Evolutionary conservation across 2,113 vertebrate genomes (phyloP).

Genomic region (Myotis brandtii): DNA sequence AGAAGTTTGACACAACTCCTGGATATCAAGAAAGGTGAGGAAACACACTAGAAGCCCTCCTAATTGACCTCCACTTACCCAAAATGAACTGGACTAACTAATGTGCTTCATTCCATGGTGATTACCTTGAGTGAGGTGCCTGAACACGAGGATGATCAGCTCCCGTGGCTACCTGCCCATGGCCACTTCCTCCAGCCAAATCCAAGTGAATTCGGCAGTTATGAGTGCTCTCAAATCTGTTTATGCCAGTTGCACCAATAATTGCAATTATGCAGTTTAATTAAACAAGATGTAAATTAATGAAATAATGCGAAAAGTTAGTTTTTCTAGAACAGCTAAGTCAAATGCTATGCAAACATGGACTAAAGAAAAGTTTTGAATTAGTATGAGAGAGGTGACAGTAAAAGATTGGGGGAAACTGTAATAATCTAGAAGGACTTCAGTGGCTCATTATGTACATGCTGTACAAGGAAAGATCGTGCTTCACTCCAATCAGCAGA

Average conservation of each 20-base stretch:
- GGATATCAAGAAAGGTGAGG: background rate
- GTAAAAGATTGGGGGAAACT: slow-evolving; percentile 8
- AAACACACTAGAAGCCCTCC: background rate
- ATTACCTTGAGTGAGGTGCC: background rate
- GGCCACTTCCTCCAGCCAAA: background rate
- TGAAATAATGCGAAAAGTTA: background rate
- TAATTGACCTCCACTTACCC: background rate
- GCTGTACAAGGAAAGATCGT: background rate
- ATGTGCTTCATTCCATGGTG: background rate
- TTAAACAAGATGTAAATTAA: background rate
- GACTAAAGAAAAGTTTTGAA: background rate
- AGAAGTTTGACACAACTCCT: background rate
- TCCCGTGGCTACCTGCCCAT: background rate
- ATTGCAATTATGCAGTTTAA: background rate
- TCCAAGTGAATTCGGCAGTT: background rate
- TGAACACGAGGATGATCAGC: background rate
- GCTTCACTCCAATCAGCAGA: background rate
- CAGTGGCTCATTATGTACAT: background rate
- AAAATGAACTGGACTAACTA: background rate
- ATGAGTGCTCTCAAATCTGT: background rate
- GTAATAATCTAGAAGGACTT: slow-evolving; percentile 48
- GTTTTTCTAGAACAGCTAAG: background rate
- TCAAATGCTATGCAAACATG: background rate
- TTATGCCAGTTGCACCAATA: background rate
- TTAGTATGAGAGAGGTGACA: background rate